Evolutionary conservation across 2,113 vertebrate genomes (phyloP), one percentile per base, ranked within the genome.

Genomic region (Phalacrocorax aristotelis): DNA sequence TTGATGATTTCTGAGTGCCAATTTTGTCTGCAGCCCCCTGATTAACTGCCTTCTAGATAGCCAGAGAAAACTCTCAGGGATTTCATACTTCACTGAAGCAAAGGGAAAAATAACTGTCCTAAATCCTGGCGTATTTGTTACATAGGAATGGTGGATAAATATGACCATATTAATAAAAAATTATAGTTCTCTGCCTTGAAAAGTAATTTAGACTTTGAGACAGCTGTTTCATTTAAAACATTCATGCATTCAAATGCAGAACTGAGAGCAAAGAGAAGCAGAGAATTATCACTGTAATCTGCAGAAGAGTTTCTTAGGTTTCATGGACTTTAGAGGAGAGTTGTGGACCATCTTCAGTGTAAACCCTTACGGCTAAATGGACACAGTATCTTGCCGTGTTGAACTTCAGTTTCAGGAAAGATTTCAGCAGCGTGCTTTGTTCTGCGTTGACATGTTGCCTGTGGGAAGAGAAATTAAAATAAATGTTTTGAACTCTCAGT

Each of bases 171-270:
- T 81, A 89, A 83, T 81, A 94, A 89, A 89, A 90, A 78, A 52
- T 19, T 30, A 13, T 1, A 27, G 18, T 71, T 81, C 55, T 83
- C 32, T 86, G 40, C 57, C 68, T 90, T 93, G 88, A 90, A 92
- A 95, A 96, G 71, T 87, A 57, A 75, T 93, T 95, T 68, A 60
- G 66, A 54, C 36, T 44, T 95, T 49, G 38, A 66, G 92, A 83
- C 68, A 89, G 64, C 62, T 90, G 48, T 90, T 96, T 93, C 10
- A 62, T 93, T 90, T 89, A 83, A 92, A 95, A 55, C 9, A 21
- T 36, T 52, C 20, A 44, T 34, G 16, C 11, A 29, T 7, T 81
- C 20, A 48, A n/a, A 62, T 68, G 57, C 52, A 74, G 68, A 81
- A 70, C 58, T 75, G 71, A 64, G 42, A 90, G 60, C n/a, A 83